Conservation (phyloP, 2,888 invertebrate genomes). For the Apodemia zela region DNA sequence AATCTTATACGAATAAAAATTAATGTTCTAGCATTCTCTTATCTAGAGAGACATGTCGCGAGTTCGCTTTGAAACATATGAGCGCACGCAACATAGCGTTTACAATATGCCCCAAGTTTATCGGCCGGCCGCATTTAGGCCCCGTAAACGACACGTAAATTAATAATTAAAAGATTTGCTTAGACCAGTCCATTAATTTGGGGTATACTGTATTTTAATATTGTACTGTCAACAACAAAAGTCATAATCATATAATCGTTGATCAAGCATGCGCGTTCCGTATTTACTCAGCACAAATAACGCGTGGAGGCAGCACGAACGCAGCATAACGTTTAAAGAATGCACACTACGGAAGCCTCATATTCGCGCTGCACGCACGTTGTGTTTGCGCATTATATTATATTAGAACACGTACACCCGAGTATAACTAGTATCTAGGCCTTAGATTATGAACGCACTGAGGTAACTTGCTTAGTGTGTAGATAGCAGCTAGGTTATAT, state of each 20-base stretch:
- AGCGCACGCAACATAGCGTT: constrained; percentile 51
- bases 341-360: too few species aligned
- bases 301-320: too few species aligned
- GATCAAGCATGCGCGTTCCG: too few species aligned
- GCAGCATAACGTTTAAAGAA: too few species aligned
- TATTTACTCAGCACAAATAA: too few species aligned
- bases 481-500: too few species aligned
- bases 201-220: neutral
- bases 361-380: too few species aligned
- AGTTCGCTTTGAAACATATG: constrained; percentile 69
- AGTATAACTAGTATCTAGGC: too few species aligned
- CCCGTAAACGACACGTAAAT: neutral
- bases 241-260: neutral
- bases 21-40: constrained; percentile 60
- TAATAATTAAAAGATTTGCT: neutral
- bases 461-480: too few species aligned
- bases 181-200: neutral
- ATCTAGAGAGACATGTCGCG: constrained; percentile 68
- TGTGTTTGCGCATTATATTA: too few species aligned
- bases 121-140: neutral
- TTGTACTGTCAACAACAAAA: constrained; percentile 5
- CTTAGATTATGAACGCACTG: too few species aligned
- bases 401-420: too few species aligned
- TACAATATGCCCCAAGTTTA: constrained; percentile 18
- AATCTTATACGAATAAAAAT: constrained; percentile 68